Evolutionary conservation across 2,888 invertebrate species (phyloP), one percentile per base, ranked within the genome.

Genomic region (Drosophila maculinotata): DNA sequence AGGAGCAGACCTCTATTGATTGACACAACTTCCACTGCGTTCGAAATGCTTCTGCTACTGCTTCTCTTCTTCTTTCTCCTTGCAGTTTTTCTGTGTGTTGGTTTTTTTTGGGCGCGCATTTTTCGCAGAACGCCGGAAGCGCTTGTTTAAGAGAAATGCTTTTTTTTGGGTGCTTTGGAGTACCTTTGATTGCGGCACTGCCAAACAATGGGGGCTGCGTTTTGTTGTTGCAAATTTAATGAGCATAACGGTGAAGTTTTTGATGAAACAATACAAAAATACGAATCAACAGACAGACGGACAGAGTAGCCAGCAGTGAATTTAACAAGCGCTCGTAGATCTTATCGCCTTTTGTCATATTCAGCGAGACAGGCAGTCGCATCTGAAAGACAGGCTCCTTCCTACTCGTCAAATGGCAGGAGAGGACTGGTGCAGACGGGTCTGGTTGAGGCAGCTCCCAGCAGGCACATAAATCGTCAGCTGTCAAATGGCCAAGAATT

Each of bases 11-110:
- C 48, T 84, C 88, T 90, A 90, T 90, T 90, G 90, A 90, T 90
- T 90, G 90, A 89, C 90, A 90, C 85, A 89, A 83, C 81, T 89
- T 87, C 83, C 79, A 84, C 41, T 69, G 73, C 75, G 71, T 59
- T 79, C 49, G 79, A 53, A 56, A 65, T 74, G 52, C 42, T 12
- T 42, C 20, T 12, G 28, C 30, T 48, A 17, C 12, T n/a, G 8
- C 17, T 17, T 17, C 41, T 45, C 8, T 39, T 33, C 12, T 33
- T 47, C 30, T 54, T 44, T 31, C 17, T 15, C 25, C 26, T 25
- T 52, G 25, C 64, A 54, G 35, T 54, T 51, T 59, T 54, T 52
- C 15, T 54, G 25, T 54, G 9, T n/a, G 12, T 48, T 9, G 49
- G 15, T 6, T 33, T 38, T 49, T 68, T 53, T 42, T 36, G 44